These are phyloP conservation scores for Melieria omissa DNA, from an alignment of 2,888 invertebrate species.

Conservation along the genomic window DNA sequence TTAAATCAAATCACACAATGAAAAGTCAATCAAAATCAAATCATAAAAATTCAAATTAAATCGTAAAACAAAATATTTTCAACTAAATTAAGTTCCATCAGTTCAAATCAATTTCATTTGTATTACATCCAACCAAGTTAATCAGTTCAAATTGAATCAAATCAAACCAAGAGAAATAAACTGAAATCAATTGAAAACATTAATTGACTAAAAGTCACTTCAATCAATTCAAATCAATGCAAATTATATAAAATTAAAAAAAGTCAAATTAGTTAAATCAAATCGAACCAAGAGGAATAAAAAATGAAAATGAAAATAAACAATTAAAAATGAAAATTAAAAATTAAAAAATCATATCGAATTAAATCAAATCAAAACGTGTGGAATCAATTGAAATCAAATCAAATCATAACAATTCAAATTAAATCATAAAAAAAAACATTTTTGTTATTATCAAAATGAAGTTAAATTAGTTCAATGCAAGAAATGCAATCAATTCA, in stretches of 20 bases:
- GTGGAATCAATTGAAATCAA: background rate
- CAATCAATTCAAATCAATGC: background rate
- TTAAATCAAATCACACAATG: background rate
- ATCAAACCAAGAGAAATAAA: background rate
- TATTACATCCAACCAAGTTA: background rate
- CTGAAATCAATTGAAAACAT: background rate
- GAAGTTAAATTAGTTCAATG: too few relatives aligned
- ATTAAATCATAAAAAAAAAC: constrained; percentile 3
- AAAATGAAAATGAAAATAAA: background rate
- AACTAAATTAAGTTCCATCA: background rate
- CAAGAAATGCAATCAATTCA: too few relatives aligned
- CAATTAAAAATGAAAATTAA: background rate
- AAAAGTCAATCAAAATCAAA: background rate
- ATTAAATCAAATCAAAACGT: constrained; percentile 2
- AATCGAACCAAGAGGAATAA: background rate
- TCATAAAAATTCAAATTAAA: constrained; percentile 1
- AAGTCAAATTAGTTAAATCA: background rate
- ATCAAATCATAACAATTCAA: background rate
- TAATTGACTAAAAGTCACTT: constrained; percentile 1
- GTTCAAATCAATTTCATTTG: background rate
- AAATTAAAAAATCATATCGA: constrained; percentile 1
- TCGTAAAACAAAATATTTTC: background rate
- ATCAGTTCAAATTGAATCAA: background rate
- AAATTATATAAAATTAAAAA: background rate
- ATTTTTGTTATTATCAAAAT: too few relatives aligned